Base-by-base conservation (phyloP, 2,888 invertebrate genomes). In the Caenorhabditis doughertyi region DNA sequence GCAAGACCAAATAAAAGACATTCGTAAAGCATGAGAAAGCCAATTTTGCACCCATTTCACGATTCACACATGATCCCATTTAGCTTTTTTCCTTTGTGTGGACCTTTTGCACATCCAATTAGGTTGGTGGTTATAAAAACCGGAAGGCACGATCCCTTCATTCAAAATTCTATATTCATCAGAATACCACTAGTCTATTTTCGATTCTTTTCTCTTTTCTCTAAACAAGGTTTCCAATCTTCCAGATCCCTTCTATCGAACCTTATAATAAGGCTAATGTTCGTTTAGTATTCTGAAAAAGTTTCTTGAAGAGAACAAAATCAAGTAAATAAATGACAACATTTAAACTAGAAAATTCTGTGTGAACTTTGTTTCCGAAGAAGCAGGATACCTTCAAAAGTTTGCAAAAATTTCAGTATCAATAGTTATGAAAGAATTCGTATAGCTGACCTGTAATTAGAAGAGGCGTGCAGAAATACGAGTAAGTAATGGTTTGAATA, bases 61-160 rank as follows among this genome's bases (percentile, higher is more conserved):
- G 18, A 35, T 60, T 23, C 23, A n/a, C 49, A 32, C 21, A 35
- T 53, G 29, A 35, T 53, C 39, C 72, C n/a, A 18, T 62, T 42
- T 39, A 23, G 11, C 11, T 49, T 32, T 29, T n/a, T 16, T 47
- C 11, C 18, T 47, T 13, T n/a, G 18, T 47, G 44, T 21, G 39
- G n/a, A 11, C 53, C 25, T 44, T 51, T 51, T 51, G 39, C 39
- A 39, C 72, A 53, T 64, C 44, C 58, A 62, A 73, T 65, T 65
- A 65, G 65, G 73, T 55, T 27, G 39, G 23, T 35, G 42, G 47
- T 56, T 70, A 55, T 47, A 42, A 70, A 44, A 70, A 70, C 56
- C 56, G 70, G 29, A 70, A 65, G 65, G 32, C 51, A 44, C 64
- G 47, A 64, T 64, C 64, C 64, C 21, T 49, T 65, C 65, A 65